A percentile compares a stretch with the other conserved stretches of the same genome.
These are phyloP conservation scores for Hestina assimilis DNA, from an alignment of 1,140 invertebrate species.

Conservation along the genomic window DNA sequence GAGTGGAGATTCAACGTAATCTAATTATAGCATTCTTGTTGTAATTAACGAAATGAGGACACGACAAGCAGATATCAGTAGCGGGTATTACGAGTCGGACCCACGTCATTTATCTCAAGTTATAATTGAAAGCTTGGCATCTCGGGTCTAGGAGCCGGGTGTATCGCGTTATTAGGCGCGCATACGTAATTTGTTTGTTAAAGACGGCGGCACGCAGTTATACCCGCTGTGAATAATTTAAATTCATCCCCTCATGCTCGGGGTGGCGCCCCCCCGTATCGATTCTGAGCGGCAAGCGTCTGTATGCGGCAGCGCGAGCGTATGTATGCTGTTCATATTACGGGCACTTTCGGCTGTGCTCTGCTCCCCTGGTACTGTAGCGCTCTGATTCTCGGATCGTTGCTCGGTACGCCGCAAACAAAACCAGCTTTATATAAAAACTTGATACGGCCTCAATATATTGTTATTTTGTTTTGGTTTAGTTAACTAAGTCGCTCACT, in stretches of 20 bases:
- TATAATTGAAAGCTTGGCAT: conserved; percentile 72
- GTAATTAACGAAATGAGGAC: conserved; percentile 23
- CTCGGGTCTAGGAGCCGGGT: conserved; percentile 58
- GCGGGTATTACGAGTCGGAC: conserved; percentile 25
- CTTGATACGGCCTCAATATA: no score
- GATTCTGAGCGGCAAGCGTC: conserved; percentile 50
- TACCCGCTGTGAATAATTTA: conserved; percentile 76
- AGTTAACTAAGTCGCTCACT: no score
- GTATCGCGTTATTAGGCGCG: conserved; percentile 74
- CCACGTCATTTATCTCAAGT: conserved; percentile 58
- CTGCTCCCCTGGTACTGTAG: conserved; percentile 59
- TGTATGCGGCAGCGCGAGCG: conserved; percentile 35
- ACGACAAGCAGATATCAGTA: conserved; percentile 17
- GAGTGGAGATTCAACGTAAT: conserved; percentile 5
- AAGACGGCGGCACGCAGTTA: conserved; percentile 73
- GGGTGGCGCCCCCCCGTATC: conserved; percentile 59
- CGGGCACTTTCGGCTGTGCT: conserved; percentile 46
- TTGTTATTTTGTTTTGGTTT: no score
- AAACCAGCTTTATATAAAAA: conserved; percentile 47
- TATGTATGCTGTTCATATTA: conserved; percentile 45
- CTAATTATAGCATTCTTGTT: conserved; percentile 15
- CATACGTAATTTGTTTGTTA: conserved; percentile 78
- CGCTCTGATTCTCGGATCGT: conserved; percentile 59
- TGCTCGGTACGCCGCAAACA: conserved; percentile 56
- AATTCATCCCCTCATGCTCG: conserved; percentile 67